Percentiles rank a stretch among this genome's conserved stretches.
Conservation (phyloP, 2,888 invertebrate species). For the Strigamia maritima region DNA sequence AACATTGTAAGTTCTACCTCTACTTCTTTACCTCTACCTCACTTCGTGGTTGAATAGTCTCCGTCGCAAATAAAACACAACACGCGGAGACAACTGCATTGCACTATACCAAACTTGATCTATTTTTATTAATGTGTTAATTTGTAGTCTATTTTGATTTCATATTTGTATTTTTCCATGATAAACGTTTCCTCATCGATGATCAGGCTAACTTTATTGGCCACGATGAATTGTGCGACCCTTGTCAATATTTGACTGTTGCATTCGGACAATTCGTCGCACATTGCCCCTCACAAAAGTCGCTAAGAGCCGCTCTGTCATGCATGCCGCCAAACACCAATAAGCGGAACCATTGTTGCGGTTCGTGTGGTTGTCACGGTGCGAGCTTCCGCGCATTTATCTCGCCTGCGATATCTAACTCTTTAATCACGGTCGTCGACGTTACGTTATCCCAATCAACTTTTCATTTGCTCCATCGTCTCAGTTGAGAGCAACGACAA, state of each 20-base stretch:
- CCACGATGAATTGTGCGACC: neutral
- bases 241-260: slow-evolving; percentile 15
- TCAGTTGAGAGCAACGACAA: neutral
- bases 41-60: too few species aligned
- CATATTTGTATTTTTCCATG: too few species aligned
- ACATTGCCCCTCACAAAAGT: neutral
- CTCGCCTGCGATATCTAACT: neutral
- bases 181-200: neutral
- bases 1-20: too few species aligned
- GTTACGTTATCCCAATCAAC: neutral
- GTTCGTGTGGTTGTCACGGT: neutral
- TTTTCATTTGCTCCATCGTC: neutral
- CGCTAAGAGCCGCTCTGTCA: neutral
- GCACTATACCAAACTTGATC: too few species aligned
- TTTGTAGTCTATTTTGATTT: too few species aligned
- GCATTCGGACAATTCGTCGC: slow-evolving; percentile 11
- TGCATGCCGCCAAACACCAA: neutral
- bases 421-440: slow-evolving; percentile 11
- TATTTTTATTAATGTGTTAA: too few species aligned
- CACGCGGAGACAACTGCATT: too few species aligned
- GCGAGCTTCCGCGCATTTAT: neutral
- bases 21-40: too few species aligned
- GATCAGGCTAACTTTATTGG: neutral
- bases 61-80: too few species aligned
- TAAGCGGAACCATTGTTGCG: neutral